These are phyloP conservation scores for Hydrophis major DNA, from an alignment of 2,797 vertebrate species.

Conservation along the genomic window DNA sequence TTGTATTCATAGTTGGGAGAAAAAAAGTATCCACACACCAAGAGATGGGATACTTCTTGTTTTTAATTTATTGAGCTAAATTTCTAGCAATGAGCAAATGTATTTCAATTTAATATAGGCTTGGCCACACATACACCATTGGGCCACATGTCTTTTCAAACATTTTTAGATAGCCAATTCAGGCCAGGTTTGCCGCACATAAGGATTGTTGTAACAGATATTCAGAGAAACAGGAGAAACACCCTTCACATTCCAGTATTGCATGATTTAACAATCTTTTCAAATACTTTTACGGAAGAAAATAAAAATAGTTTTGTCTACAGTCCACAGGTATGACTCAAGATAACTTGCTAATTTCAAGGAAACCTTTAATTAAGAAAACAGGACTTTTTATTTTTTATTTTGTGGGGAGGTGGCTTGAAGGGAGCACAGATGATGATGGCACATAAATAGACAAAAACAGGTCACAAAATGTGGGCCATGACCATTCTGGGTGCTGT, in stretches of 20 bases:
- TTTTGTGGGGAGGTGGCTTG: not conserved
- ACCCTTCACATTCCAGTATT: not conserved
- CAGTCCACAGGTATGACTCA: not conserved
- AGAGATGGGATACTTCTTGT: not conserved
- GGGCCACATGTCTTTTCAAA: not conserved
- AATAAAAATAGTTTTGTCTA: not conserved
- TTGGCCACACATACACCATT: not conserved
- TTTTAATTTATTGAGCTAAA: not conserved
- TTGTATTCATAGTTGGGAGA: not conserved
- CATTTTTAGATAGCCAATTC: not conserved
- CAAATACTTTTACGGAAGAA: not conserved
- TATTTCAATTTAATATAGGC: not conserved
- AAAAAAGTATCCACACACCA: not conserved
- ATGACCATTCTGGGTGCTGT: not conserved
- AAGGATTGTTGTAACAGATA: not conserved
- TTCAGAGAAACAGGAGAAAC: not conserved
- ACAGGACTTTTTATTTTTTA: not conserved
- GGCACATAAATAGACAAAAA: not conserved
- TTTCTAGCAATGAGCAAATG: not conserved
- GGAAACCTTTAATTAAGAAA: not conserved
- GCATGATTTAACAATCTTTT: not conserved
- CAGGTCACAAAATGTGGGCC: not conserved
- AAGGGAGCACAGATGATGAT: not conserved
- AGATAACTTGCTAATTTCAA: not conserved
- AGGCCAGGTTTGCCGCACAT: no score